Percentiles rank a stretch among this genome's conserved stretches.
Evolutionary conservation across 2,888 invertebrate species (phyloP).

Genomic region (Pachydiplax longipennis): DNA sequence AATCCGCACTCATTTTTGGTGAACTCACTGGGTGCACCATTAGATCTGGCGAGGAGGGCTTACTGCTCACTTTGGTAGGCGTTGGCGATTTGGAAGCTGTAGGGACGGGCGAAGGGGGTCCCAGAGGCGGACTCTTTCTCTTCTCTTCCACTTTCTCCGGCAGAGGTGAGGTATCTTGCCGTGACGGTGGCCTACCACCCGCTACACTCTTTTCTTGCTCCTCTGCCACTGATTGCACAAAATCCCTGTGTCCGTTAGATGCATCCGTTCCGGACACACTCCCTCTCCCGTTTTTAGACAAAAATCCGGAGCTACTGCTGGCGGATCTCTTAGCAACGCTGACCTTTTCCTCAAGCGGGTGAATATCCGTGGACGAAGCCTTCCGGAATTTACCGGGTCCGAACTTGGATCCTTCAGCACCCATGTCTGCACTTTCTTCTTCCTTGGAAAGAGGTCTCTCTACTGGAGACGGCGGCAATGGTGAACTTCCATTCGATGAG

Average conservation of each 20-base stretch:
- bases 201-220: neutral
- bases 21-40: neutral
- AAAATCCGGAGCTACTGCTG: constrained; percentile 44
- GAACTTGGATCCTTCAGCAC: constrained; percentile 22
- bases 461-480: neutral
- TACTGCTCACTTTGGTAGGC: neutral
- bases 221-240: constrained; percentile 2
- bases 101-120: neutral
- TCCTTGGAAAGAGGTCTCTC: neutral
- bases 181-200: neutral
- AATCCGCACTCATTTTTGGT: neutral
- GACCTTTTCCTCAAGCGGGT: neutral
- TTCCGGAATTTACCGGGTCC: constrained; percentile 27
- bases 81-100: neutral
- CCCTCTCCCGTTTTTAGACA: constrained; percentile 33
- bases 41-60: constrained; percentile 5
- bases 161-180: neutral
- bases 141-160: neutral
- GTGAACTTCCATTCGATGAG: constrained; percentile 6
- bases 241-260: constrained; percentile 7
- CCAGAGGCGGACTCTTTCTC: neutral
- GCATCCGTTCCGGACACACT: constrained; percentile 7
- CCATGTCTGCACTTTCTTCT: neutral
- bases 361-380: constrained; percentile 13
- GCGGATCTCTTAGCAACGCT: constrained; percentile 39